These are phyloP conservation scores for Platalea minor DNA, from an alignment of 2,797 vertebrate genomes.

Conservation along the genomic window DNA sequence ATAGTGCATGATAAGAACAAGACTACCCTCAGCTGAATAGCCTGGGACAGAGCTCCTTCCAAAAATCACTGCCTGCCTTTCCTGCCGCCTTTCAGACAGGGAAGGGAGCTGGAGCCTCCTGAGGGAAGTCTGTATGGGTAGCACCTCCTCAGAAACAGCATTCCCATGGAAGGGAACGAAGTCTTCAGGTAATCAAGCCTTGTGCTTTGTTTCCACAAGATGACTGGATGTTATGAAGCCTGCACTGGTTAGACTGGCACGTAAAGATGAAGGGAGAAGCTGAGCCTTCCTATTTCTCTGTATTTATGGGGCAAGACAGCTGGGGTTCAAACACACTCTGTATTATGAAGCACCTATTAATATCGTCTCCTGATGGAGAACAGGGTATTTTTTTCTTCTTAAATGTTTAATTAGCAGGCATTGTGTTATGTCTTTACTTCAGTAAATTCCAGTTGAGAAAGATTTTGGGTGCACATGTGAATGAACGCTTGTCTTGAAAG, in stretches of 20 bases:
- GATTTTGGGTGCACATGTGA: slow-evolving; percentile 38
- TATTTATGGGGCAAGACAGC: slow-evolving; percentile 19
- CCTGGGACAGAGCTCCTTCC: background rate
- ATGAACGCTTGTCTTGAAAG: slow-evolving; percentile 65
- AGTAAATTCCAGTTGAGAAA: slow-evolving; percentile 49
- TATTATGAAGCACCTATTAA: slow-evolving; percentile 59
- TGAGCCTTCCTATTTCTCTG: slow-evolving; percentile 7
- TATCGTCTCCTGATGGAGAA: slow-evolving; percentile 29
- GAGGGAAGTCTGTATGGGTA: background rate
- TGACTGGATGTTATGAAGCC: background rate
- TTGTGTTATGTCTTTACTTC: slow-evolving; percentile 34
- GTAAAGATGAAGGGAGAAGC: background rate
- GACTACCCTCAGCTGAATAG: background rate
- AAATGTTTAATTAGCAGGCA: slow-evolving; percentile 34
- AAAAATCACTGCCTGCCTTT: background rate
- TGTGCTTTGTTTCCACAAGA: background rate
- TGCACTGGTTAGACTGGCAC: background rate
- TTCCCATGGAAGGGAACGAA: background rate
- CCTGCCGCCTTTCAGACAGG: background rate
- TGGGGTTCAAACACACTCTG: slow-evolving; percentile 21
- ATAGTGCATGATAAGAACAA: accelerated
- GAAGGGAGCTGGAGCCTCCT: background rate
- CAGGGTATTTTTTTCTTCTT: slow-evolving; percentile 37
- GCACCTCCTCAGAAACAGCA: background rate
- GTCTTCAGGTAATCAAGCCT: background rate